phyloP scores from a whole-genome alignment of 2,797 vertebrate genomes.

The Synanceia verrucosa region DNA sequence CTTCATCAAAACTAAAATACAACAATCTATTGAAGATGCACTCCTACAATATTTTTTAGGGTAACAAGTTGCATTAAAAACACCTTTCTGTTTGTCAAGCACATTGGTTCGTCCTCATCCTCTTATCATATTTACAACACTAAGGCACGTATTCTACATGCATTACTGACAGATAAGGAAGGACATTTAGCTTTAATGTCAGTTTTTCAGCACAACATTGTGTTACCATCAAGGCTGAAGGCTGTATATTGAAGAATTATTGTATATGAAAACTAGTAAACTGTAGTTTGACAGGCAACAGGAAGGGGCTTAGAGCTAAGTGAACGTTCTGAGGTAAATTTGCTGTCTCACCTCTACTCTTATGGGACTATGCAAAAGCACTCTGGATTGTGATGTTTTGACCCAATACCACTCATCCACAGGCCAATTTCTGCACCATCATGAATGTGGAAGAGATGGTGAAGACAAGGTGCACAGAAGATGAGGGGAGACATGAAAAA shows the following conservation, averaged over 20 bases:
- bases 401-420: not conserved
- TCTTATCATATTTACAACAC: not conserved
- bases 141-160: no score
- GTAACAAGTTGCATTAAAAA: no score
- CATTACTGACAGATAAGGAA: no score
- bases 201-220: no score
- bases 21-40: no score
- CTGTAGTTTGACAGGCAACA: not conserved
- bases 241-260: no score
- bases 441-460: not conserved
- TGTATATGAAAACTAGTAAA: not conserved
- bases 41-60: not conserved
- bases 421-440: not conserved
- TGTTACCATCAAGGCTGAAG: no score
- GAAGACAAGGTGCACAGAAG: conserved; percentile 8
- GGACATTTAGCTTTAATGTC: no score
- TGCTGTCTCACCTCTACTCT: not conserved
- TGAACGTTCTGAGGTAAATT: not conserved
- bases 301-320: not conserved
- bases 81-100: not conserved
- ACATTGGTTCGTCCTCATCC: not conserved
- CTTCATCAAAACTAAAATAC: not conserved
- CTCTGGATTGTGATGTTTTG: not conserved
- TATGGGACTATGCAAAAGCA: accelerated
- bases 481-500: conserved; percentile 10